phyloP scores from a whole-genome alignment of 2,888 invertebrate genomes.

The Tenodera sinensis region DNA sequence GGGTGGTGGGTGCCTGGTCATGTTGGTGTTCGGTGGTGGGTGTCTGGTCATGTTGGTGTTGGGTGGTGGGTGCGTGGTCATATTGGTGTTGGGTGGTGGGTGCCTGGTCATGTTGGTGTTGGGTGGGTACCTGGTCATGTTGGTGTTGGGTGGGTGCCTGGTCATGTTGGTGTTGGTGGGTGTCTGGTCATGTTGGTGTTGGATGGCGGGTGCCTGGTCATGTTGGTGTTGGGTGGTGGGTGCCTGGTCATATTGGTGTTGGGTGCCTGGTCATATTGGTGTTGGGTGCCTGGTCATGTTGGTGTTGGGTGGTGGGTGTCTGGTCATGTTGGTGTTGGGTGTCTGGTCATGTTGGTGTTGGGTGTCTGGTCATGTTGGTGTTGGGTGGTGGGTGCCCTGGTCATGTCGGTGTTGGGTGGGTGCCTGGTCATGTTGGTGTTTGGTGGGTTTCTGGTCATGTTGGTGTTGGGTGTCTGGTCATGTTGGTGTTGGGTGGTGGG shows the following conservation, averaged over 20 bases:
- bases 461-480: neutral
- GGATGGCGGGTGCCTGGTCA: no score
- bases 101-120: conserved; percentile 24
- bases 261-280: no score
- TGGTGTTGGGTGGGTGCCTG: conserved; percentile 28
- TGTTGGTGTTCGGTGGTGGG: conserved; percentile 30
- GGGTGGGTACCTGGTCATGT: neutral
- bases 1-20: neutral
- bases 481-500: conserved; percentile 30
- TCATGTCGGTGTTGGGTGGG: conserved; percentile 28
- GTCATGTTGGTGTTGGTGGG: conserved; percentile 25
- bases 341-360: no score
- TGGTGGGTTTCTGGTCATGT: no score
- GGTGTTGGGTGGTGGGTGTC: neutral
- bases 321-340: conserved; percentile 29
- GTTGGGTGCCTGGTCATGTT: neutral
- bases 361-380: no score
- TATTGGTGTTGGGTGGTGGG: conserved; percentile 30
- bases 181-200: conserved; percentile 28
- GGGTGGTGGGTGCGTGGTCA: neutral
- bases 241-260: conserved; percentile 29
- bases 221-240: no score
- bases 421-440: no score
- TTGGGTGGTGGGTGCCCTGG: neutral
- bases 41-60: no score